Evolutionary conservation across 2,888 invertebrate species (phyloP).

Genomic region (Heteromurus nitidus): DNA sequence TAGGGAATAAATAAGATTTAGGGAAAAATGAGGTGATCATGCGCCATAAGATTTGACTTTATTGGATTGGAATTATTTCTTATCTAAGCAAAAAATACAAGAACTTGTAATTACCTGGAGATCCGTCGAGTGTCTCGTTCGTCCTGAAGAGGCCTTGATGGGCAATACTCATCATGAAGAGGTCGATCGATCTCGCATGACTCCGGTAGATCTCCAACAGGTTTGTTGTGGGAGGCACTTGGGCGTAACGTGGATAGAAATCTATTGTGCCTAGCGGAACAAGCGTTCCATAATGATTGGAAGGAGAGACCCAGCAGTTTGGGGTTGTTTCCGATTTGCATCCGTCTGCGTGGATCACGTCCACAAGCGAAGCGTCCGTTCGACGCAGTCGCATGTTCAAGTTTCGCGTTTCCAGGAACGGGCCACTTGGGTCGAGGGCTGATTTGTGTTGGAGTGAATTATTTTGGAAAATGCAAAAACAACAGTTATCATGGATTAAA

Average conservation of each 20-base stretch:
- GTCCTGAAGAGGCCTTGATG: conserved; percentile 60
- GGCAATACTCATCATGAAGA: conserved; percentile 66
- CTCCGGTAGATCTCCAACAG: conserved; percentile 63
- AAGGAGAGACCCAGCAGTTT: conserved; percentile 66
- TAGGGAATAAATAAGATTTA: too few relatives aligned
- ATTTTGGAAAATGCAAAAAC: too few relatives aligned
- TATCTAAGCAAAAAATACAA: too few relatives aligned
- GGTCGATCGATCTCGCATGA: conserved; percentile 66
- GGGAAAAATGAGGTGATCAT: too few relatives aligned
- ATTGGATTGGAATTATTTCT: too few relatives aligned
- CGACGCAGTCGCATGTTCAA: conserved; percentile 56
- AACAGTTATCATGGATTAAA: too few relatives aligned
- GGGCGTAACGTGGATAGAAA: conserved; percentile 68
- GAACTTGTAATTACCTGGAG: too few relatives aligned
- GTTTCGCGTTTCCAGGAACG: conserved; percentile 64
- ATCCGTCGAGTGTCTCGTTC: conserved; percentile 53
- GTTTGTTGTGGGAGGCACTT: conserved; percentile 63
- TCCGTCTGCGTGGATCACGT: conserved; percentile 69
- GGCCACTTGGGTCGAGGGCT: too few relatives aligned
- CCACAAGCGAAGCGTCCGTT: conserved; percentile 65
- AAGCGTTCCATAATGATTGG: conserved; percentile 69
- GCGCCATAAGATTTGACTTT: too few relatives aligned
- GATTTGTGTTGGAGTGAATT: too few relatives aligned
- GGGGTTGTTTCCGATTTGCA: conserved; percentile 65
- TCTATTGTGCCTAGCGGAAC: conserved; percentile 66